A percentile compares a stretch with the other conserved stretches of the same genome.
Evolutionary conservation across 2,113 vertebrate genomes (phyloP).

Genomic region (Columbina picui): DNA sequence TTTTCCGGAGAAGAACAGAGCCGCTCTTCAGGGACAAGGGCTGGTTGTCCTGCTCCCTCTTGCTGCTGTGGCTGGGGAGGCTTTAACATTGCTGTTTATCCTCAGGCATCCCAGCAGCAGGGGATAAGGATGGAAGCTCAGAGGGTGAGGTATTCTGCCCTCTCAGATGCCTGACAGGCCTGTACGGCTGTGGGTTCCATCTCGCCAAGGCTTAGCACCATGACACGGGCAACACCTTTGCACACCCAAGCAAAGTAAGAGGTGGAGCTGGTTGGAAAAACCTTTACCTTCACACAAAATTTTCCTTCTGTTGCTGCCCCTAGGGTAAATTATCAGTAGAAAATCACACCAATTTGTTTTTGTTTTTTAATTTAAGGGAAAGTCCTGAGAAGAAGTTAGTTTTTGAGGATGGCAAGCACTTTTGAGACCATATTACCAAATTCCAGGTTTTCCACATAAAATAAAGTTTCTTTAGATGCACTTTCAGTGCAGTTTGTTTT

Average conservation of each 20-base stretch:
- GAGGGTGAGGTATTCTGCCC: background rate
- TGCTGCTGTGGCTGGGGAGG: background rate
- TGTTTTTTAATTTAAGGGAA: background rate
- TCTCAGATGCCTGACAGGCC: background rate
- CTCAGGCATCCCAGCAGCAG: fast-evolving
- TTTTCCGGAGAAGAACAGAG: background rate
- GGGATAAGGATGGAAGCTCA: background rate
- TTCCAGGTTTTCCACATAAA: background rate
- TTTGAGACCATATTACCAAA: background rate
- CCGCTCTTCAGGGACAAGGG: background rate
- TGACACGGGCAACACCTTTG: background rate
- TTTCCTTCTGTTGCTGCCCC: background rate
- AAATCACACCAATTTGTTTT: background rate
- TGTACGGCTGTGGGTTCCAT: background rate
- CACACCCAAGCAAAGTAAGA: background rate
- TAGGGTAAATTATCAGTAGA: background rate
- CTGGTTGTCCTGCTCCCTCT: background rate
- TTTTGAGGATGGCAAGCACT: background rate
- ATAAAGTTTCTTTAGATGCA: background rate
- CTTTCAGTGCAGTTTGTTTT: background rate
- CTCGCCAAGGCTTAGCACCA: background rate
- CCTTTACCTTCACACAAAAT: background rate
- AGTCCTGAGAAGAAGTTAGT: background rate
- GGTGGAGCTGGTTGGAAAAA: background rate
- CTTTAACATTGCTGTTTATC: background rate